These are phyloP conservation scores for Cyrtodaria siliqua DNA, from an alignment of 2,888 invertebrate genomes.

Conservation along the genomic window DNA sequence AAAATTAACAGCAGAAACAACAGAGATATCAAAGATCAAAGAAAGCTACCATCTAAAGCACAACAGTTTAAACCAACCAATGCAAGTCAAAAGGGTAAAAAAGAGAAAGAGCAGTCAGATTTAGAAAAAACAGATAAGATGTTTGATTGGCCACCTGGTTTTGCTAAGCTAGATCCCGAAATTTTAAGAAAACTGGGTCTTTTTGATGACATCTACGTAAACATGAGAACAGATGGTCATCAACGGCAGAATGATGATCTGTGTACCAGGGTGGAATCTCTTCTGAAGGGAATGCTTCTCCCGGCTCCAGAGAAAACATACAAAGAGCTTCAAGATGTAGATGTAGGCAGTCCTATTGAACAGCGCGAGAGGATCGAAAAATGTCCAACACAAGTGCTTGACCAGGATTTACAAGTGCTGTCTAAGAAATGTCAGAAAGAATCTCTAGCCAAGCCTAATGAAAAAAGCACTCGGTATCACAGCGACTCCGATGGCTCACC, in stretches of 20 bases:
- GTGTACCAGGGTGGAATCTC: conserved; percentile 71
- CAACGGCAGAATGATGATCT: conserved; percentile 58
- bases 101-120: conserved; percentile 1
- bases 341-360: conserved; percentile 30
- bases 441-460: not conserved
- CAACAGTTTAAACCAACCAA: not conserved
- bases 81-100: conserved; percentile 9
- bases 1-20: conserved; percentile 28
- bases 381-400: conserved; percentile 1
- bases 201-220: conserved; percentile 19
- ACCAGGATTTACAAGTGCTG: not conserved
- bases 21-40: not conserved
- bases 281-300: conserved; percentile 72
- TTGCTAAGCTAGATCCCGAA: conserved; percentile 42
- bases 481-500: not conserved
- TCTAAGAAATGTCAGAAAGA: not conserved
- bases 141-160: conserved; percentile 48
- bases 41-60: not conserved
- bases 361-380: conserved; percentile 29
- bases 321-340: conserved; percentile 62
- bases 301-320: conserved; percentile 56
- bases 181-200: conserved; percentile 31
- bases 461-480: not conserved
- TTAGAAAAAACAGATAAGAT: conserved; percentile 1
- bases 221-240: conserved; percentile 22